phyloP scores from a whole-genome alignment of 2,113 vertebrate species.

The Perca schrenkii region DNA sequence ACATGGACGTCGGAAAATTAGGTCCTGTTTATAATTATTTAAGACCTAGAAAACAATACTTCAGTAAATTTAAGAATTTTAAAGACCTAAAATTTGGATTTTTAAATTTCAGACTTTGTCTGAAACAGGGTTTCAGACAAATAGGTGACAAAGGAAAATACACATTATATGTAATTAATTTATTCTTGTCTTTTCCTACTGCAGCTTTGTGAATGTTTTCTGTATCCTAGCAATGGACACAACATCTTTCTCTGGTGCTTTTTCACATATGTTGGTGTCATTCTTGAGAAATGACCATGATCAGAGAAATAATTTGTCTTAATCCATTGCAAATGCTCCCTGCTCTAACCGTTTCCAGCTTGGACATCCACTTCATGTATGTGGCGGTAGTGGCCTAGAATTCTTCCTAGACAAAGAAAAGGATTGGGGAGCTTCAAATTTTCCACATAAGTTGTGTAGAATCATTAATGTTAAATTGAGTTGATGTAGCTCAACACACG shows the following conservation, averaged over 20 bases:
- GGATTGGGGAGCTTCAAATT: slow-evolving; percentile 1
- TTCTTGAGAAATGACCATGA: slow-evolving; percentile 65
- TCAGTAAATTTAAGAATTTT: no score
- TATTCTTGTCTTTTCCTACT: slow-evolving; percentile 9
- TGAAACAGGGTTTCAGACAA: background rate
- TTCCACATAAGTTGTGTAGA: slow-evolving; percentile 45
- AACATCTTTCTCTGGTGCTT: slow-evolving; percentile 26
- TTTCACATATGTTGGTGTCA: slow-evolving; percentile 42
- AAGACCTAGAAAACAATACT: no score
- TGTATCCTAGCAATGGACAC: slow-evolving; percentile 24
- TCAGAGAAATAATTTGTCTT: slow-evolving; percentile 64
- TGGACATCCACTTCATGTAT: slow-evolving; percentile 20
- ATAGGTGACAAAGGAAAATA: slow-evolving; percentile 22
- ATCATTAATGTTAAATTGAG: slow-evolving; percentile 30
- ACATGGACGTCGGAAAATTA: no score
- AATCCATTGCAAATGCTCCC: slow-evolving; percentile 61
- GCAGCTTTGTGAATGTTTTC: slow-evolving; percentile 8
- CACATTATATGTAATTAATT: background rate
- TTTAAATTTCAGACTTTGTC: no score
- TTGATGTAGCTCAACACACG: slow-evolving; percentile 1
- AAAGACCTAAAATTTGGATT: no score
- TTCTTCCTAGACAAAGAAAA: slow-evolving; percentile 19
- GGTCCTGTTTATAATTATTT: no score
- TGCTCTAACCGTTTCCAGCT: slow-evolving; percentile 55
- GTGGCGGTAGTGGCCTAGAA: slow-evolving; percentile 3